phyloP scores from a whole-genome alignment of 2,797 vertebrate species.

The Philypnodon macrostomus region DNA sequence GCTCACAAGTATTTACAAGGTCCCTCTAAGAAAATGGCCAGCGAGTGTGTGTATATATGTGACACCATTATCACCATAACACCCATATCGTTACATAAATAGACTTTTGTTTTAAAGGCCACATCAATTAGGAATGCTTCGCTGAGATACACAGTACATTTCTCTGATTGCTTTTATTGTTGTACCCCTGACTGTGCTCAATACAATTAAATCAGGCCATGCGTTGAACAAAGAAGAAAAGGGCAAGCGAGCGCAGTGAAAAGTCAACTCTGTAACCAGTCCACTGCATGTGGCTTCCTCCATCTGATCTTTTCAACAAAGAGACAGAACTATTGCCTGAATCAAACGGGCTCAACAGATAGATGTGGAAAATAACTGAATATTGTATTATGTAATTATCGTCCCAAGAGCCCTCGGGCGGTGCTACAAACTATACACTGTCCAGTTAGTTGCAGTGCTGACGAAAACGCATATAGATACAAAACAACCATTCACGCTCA shows the following conservation, averaged over 20 bases:
- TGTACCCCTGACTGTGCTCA: not conserved
- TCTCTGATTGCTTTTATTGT: not conserved
- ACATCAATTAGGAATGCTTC: not conserved
- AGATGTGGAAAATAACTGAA: too few relatives aligned
- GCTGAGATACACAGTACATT: not conserved
- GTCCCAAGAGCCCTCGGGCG: too few relatives aligned
- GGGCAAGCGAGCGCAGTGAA: not conserved
- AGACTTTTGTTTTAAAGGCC: not conserved
- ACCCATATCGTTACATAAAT: not conserved
- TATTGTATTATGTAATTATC: too few relatives aligned
- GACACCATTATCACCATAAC: not conserved
- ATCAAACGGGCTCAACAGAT: constrained; percentile 7
- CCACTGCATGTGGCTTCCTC: constrained; percentile 15
- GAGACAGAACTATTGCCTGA: constrained; percentile 1
- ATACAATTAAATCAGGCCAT: not conserved
- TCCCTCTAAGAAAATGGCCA: too few relatives aligned
- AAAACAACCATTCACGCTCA: too few relatives aligned
- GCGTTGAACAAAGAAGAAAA: not conserved
- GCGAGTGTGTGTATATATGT: too few relatives aligned
- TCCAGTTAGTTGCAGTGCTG: too few relatives aligned
- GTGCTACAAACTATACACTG: too few relatives aligned
- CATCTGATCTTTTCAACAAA: constrained; percentile 8
- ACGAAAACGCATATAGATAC: too few relatives aligned
- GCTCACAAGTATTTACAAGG: too few relatives aligned
- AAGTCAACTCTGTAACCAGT: not conserved